phyloP scores from a whole-genome alignment of 2,797 vertebrate genomes.

The Telmatherina bonti region DNA sequence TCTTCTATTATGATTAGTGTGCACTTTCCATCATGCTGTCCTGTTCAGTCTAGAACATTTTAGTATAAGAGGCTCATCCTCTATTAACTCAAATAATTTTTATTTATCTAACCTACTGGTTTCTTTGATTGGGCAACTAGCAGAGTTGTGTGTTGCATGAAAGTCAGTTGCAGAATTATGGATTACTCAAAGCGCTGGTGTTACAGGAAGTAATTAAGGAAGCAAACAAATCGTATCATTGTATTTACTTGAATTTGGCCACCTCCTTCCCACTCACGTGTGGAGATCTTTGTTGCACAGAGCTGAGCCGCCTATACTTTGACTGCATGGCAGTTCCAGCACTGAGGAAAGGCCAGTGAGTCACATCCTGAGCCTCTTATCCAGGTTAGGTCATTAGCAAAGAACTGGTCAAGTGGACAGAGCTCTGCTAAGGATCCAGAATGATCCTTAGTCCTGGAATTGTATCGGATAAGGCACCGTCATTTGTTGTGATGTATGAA shows the following conservation, averaged over 20 bases:
- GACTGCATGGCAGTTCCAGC: constrained; percentile 21
- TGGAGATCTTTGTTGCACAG: constrained; percentile 65
- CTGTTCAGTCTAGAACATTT: not conserved
- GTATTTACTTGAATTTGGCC: constrained; percentile 73
- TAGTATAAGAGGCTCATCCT: not conserved
- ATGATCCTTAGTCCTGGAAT: constrained; percentile 17
- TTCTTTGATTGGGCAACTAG: not conserved
- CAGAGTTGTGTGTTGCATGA: not conserved
- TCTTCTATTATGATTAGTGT: not conserved
- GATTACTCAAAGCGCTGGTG: not conserved
- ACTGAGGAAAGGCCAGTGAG: constrained; percentile 34
- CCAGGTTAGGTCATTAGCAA: constrained; percentile 31
- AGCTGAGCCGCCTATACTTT: constrained; percentile 41
- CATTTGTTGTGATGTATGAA: constrained; percentile 21
- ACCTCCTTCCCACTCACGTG: constrained; percentile 71
- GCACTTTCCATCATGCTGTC: not conserved
- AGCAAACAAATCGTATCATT: constrained; percentile 37
- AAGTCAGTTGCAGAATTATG: not conserved
- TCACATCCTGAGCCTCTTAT: constrained; percentile 43
- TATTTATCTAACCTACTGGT: not conserved
- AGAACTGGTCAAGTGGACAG: constrained; percentile 30
- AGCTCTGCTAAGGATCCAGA: constrained; percentile 20
- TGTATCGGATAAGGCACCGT: constrained; percentile 18
- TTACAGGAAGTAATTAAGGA: not conserved
- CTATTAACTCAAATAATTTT: not conserved